phyloP scores from a whole-genome alignment of 2,888 invertebrate genomes.

The Tetragonula carbonaria region DNA sequence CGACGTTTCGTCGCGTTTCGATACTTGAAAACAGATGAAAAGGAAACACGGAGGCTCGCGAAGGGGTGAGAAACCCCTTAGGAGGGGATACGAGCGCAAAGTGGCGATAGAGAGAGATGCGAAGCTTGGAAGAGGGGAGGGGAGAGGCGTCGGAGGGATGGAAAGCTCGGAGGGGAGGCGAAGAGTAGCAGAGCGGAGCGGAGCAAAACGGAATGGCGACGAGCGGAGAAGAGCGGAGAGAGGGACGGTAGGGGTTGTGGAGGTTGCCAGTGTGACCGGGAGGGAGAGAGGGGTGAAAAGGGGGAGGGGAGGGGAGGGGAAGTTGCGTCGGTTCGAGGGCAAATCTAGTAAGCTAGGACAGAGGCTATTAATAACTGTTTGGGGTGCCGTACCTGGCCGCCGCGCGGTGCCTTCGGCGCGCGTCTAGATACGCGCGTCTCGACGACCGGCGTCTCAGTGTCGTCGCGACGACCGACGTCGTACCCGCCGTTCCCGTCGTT shows the following conservation, averaged over 20 bases:
- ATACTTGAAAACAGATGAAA: too few species aligned
- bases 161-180: not conserved
- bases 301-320: conserved; percentile 29
- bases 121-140: not conserved
- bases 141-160: not conserved
- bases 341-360: conserved; percentile 83
- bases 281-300: not conserved
- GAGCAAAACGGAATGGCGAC: too few species aligned
- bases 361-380: conserved; percentile 83
- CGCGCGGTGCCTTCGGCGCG: conserved; percentile 74
- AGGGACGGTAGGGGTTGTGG: not conserved
- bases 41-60: not conserved
- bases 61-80: not conserved
- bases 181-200: not conserved
- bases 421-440: conserved; percentile 79
- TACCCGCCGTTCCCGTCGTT: conserved; percentile 67
- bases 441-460: conserved; percentile 83
- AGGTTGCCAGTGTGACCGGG: not conserved
- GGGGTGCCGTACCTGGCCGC: conserved; percentile 83
- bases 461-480: conserved; percentile 83
- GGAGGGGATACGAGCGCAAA: not conserved
- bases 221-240: too few species aligned
- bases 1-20: too few species aligned
- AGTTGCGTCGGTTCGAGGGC: conserved; percentile 78
- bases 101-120: not conserved